Percentiles rank a stretch among this genome's conserved stretches.
Conservation (phyloP, 1,140 invertebrate species). For the Himalopsyche phryganea region DNA sequence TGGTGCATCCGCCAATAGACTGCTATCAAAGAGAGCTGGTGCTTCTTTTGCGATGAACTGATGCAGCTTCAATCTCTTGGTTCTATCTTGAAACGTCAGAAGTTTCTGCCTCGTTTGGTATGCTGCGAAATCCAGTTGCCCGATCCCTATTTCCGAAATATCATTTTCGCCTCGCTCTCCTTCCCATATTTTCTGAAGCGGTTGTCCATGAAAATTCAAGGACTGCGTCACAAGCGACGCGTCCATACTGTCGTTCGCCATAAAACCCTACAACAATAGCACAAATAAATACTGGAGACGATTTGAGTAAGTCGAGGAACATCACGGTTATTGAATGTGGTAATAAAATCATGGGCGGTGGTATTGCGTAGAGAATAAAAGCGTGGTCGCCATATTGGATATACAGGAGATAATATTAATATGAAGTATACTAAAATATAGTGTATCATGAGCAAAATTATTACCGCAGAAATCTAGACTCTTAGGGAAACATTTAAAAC, state of each 20-base stretch:
- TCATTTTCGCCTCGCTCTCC: slow-evolving; percentile 72
- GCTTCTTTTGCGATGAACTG: slow-evolving; percentile 81
- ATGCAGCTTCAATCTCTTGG: slow-evolving; percentile 76
- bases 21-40: slow-evolving; percentile 61
- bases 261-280: slow-evolving; percentile 11
- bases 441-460: too few species aligned
- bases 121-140: slow-evolving; percentile 66
- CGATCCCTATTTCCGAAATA: slow-evolving; percentile 62
- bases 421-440: too few species aligned
- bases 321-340: too few species aligned
- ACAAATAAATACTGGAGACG: neutral
- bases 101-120: slow-evolving; percentile 74
- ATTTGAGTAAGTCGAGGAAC: too few species aligned
- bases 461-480: too few species aligned
- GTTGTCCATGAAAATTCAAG: slow-evolving; percentile 80
- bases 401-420: too few species aligned
- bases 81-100: slow-evolving; percentile 74
- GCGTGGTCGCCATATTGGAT: too few species aligned
- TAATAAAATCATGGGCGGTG: too few species aligned
- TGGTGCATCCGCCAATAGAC: slow-evolving; percentile 52
- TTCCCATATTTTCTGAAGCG: slow-evolving; percentile 82
- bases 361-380: too few species aligned
- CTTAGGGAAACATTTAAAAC: too few species aligned
- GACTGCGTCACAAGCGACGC: slow-evolving; percentile 65
- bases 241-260: slow-evolving; percentile 51